Evolutionary conservation across 1,140 invertebrate species (phyloP).

Genomic region (Anastrepha obliqua): DNA sequence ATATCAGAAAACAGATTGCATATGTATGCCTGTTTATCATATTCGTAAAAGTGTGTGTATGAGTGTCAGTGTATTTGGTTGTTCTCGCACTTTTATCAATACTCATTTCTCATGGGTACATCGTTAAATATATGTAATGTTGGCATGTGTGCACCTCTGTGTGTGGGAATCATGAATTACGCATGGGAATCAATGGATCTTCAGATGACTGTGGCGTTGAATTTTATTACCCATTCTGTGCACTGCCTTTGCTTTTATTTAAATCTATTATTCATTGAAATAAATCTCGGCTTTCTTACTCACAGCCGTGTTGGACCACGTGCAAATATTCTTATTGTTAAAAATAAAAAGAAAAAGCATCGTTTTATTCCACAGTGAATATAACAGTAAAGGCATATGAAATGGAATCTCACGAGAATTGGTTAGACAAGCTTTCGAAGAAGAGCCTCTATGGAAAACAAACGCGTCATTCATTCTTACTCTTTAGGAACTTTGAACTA

Average conservation of each 20-base stretch:
- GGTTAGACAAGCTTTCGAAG: too few species aligned
- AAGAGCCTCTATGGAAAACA: too few species aligned
- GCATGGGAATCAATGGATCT: constrained; percentile 28
- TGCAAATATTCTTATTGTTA: too few species aligned
- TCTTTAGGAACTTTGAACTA: too few species aligned
- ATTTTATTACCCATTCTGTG: background rate
- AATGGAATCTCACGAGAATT: too few species aligned
- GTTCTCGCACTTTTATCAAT: background rate
- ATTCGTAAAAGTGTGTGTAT: background rate
- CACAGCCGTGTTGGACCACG: too few species aligned
- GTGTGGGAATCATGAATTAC: constrained; percentile 16
- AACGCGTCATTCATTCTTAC: too few species aligned
- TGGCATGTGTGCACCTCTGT: background rate
- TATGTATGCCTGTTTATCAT: constrained; percentile 1
- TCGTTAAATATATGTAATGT: background rate
- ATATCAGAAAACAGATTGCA: background rate
- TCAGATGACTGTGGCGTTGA: background rate
- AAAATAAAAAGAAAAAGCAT: too few species aligned
- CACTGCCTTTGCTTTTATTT: background rate
- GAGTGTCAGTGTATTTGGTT: background rate
- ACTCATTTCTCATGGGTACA: background rate
- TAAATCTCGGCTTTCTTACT: background rate
- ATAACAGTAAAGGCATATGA: too few species aligned
- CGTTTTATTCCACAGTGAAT: too few species aligned
- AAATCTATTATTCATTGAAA: constrained; percentile 8